phyloP scores from a whole-genome alignment of 2,888 invertebrate genomes.

The Glyphotaelius pellucidus region DNA sequence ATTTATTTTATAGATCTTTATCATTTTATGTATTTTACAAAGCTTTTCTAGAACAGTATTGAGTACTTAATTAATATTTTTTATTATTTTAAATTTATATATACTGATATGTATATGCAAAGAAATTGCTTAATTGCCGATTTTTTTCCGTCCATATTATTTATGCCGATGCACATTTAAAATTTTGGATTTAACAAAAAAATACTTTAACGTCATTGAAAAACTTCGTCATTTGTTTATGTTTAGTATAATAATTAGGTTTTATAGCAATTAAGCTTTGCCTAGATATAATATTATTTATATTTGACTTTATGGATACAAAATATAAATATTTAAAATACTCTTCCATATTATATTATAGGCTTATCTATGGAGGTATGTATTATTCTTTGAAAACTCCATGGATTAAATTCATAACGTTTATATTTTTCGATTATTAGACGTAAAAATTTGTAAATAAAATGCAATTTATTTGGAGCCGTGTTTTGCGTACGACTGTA shows the following conservation, averaged over 20 bases:
- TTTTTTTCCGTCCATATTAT: background rate
- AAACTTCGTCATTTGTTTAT: background rate
- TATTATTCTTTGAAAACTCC: background rate
- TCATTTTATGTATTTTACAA: background rate
- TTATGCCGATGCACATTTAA: background rate
- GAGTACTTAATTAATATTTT: background rate
- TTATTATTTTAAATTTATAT: background rate
- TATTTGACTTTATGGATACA: conserved; percentile 2
- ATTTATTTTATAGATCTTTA: background rate
- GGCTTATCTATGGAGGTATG: background rate
- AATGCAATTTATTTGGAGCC: background rate
- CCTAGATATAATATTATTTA: background rate
- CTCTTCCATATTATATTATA: background rate
- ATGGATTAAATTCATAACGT: background rate
- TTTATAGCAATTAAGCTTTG: background rate
- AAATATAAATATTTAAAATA: background rate
- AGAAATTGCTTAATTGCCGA: background rate
- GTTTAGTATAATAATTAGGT: background rate
- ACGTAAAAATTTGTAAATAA: background rate
- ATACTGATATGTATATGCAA: background rate
- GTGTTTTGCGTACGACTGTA: background rate
- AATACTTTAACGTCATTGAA: background rate
- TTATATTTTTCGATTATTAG: background rate
- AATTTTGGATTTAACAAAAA: background rate
- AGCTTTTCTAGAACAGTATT: background rate